Base-by-base conservation (phyloP, 2,797 vertebrate species). In the Botia kubotai region DNA sequence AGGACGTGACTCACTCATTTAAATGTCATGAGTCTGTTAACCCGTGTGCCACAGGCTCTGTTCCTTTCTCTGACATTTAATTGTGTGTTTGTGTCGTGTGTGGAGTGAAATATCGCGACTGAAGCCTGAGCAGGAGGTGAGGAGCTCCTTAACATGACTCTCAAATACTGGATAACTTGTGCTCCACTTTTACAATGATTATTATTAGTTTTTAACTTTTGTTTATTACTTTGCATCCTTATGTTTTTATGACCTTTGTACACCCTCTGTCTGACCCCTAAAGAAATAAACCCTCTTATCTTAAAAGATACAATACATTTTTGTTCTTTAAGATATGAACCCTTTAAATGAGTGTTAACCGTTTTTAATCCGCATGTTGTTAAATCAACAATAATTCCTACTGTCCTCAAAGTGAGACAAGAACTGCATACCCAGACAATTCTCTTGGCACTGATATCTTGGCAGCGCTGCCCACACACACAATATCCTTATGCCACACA, bases 11-110 rank as follows among this genome's bases (percentile, higher is more conserved):
- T 83, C 75, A 60, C 74, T 83, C 53, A 83, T 86, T 86, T 86
- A 86, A 89, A 88, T 88, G 87, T 85, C 87, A 87, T 19, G 70
- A 82, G 88, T 86, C 80, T 75, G 68, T 87, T 88, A 84, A 85
- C 80, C 81, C 62, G 19, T 33, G 57, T 17, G 48, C 16, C 21
- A 48, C 29, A 39, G 46, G 17, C 50, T 50, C 77, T 11, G 57
- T 36, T 26, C 80, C 82, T 73, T 58, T 69, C 68, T 65, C 67
- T 86, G 83, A 83, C 82, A 87, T 87, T 87, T 83, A 70, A 82
- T 72, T 75, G 60, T 82, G 81, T 72, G 82, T 85, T 77, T 76
- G 70, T 78, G 71, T 67, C 52, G 79, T 55, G 55, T 53, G 60
- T n/a, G 72, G 23, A 74, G 75, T 75, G 65, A 82, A 72, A 86